Evolutionary conservation across 2,113 vertebrate species (phyloP), one percentile per base, ranked within the genome.

Genomic region (Synodontis membranacea): DNA sequence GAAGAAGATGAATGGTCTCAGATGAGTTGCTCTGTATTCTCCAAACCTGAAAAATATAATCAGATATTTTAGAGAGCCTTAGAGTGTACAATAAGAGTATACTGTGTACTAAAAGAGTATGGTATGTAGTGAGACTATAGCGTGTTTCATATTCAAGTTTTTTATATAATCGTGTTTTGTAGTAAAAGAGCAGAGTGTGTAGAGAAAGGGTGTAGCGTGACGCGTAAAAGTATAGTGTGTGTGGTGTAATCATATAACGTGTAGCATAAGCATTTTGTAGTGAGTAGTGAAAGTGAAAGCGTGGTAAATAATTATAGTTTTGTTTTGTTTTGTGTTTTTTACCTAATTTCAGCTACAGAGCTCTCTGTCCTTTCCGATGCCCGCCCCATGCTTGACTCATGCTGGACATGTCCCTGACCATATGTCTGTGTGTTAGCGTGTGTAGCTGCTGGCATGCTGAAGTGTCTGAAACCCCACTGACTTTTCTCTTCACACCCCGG

Each of bases 401-500:
- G 46, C 46, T 19, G 75, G 76, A 80, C 19, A 34, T 14, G 76
- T 56, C n/a, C 19, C 34, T 37, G 76, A 80, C 76, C 76, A 80
- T 80, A 80, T 80, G 76, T 80, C 50, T 1, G 28, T 39, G 48
- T 78, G 75, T 78, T 52, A 78, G 46, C 15, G 7, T 34, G 48
- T 52, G 48, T 6, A 48, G 44, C 74, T 48, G 74, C 17, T 50
- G n/a, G 46, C 76, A 79, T 79, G 76, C 76, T 79, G 76, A 79
- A 79, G 76, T 79, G 76, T 80, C 17, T 78, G 50, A 54, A 54
- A 56, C 76, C 76, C 76, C 31, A n/a, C 76, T 12, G 76, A 56
- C 17, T 52, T 68, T 42, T 56, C 50, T 80, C 76, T 80, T 80
- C 31, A 25, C 76, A 79, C 48, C 50, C 50, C 76, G 14, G 76